Evolutionary conservation across 2,888 invertebrate genomes (phyloP).

Genomic region (Caenorhabditis sp.): DNA sequence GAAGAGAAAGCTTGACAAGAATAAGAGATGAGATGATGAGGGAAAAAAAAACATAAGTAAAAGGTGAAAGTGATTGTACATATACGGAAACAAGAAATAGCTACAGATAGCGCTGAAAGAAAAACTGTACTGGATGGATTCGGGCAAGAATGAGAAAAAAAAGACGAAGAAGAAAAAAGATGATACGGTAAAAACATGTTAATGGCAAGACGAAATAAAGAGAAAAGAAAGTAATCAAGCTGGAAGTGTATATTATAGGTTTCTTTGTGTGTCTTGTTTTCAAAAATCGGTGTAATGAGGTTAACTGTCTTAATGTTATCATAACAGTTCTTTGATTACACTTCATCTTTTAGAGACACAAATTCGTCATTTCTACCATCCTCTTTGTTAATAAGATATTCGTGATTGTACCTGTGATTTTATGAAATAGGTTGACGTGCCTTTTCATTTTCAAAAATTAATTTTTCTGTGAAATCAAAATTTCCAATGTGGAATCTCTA

Average conservation of each 20-base stretch:
- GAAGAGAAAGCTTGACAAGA: constrained; percentile 3
- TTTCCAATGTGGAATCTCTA: too few relatives aligned
- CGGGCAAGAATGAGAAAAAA: background rate
- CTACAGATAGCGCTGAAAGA: constrained; percentile 9
- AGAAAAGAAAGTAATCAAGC: constrained; percentile 2
- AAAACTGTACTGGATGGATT: constrained; percentile 2
- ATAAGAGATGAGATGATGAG: background rate
- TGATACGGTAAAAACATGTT: background rate
- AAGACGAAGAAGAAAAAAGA: background rate
- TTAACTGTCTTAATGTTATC: background rate
- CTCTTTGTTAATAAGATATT: too few relatives aligned
- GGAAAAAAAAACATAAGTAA: background rate
- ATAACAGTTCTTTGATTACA: too few relatives aligned
- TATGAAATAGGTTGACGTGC: too few relatives aligned
- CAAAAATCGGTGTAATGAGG: background rate
- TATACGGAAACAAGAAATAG: constrained; percentile 20
- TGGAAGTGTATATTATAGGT: background rate
- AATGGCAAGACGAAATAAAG: background rate
- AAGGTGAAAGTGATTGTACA: background rate
- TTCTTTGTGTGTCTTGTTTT: background rate
- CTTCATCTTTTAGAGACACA: too few relatives aligned
- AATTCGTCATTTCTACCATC: too few relatives aligned
- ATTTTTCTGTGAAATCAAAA: too few relatives aligned
- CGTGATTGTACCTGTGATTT: too few relatives aligned
- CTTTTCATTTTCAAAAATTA: too few relatives aligned